These are phyloP conservation scores for Scylla paramamosain DNA, from an alignment of 1,140 invertebrate genomes.

Conservation along the genomic window DNA sequence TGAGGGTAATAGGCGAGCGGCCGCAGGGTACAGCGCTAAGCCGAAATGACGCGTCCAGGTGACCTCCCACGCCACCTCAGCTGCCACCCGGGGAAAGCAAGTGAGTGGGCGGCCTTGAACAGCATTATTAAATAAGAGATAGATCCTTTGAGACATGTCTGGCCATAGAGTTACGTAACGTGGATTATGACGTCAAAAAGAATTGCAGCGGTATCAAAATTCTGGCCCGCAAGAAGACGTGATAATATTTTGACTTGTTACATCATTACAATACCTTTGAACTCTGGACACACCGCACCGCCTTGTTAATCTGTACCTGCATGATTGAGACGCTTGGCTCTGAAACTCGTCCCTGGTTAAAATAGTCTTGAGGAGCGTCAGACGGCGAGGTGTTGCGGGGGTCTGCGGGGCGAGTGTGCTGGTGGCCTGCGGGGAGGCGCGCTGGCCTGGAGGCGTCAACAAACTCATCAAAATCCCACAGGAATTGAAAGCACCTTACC, in stretches of 20 bases:
- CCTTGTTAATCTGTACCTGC: background rate
- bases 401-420: background rate
- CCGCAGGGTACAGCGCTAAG: background rate
- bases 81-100: background rate
- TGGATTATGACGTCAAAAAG: background rate
- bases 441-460: background rate
- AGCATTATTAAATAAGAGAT: background rate
- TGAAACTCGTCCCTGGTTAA: background rate
- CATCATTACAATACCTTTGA: background rate
- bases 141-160: background rate
- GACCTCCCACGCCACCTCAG: conserved; percentile 16
- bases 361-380: no score
- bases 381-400: background rate
- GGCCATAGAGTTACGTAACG: background rate
- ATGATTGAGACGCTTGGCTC: background rate
- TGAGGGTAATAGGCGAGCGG: background rate
- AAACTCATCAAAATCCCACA: conserved; percentile 23
- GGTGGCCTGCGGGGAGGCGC: background rate
- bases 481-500: background rate
- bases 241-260: background rate
- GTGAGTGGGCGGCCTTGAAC: background rate
- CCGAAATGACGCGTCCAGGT: background rate
- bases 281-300: no score
- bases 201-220: background rate
- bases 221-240: background rate